Base-by-base conservation (phyloP, 2,888 invertebrate genomes). In the Apodemia duryi region DNA sequence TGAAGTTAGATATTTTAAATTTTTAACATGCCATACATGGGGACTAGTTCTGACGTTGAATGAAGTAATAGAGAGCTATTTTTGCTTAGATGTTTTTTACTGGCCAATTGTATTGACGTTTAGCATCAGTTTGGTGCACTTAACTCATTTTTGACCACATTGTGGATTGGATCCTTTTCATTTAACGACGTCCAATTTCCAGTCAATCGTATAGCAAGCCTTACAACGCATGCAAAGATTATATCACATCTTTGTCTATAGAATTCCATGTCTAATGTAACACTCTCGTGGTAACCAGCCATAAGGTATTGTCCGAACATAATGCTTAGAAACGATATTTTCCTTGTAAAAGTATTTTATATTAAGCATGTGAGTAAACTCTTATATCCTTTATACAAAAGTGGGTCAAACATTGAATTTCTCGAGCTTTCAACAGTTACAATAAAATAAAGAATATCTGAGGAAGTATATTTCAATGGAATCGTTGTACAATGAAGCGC, bases 331-430 rank as follows among this genome's bases (percentile, higher is more conserved):
- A 52, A 28, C 54, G 28, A 54, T 54, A 10, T 54, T 28, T 54
- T 13, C 54, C 11, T 43, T 43, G 43, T 29, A 54, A 9, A 29
- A 52, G 52, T 52, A 52, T 54, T 54, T 54, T 28, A 54, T 54
- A 54, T 54, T 28, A 54, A 54, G 28, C 54, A 29, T 54, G 28
- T 28, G 28, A 28, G 54, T 29, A 54, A 54, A 54, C 54, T 54
- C 28, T n/a, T 21, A 52, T 54, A 43, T 43, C 11, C 43, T 43
- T 43, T 43, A 28, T 10, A 54, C 54, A 28, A 29, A 54, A 54
- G 10, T 54, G 54, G 54, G 54, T 54, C 54, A 54, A 54, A 54
- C 54, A 21, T 54, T 29, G 54, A 10, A 54, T 54, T 54, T 29
- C 52, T 54, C 29, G 54, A 29, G 28, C 29, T 29, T 54, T 54